Percentiles rank a stretch among this genome's conserved stretches.
phyloP scores from a whole-genome alignment of 2,113 vertebrate species.

The Engystomops pustulosus region DNA sequence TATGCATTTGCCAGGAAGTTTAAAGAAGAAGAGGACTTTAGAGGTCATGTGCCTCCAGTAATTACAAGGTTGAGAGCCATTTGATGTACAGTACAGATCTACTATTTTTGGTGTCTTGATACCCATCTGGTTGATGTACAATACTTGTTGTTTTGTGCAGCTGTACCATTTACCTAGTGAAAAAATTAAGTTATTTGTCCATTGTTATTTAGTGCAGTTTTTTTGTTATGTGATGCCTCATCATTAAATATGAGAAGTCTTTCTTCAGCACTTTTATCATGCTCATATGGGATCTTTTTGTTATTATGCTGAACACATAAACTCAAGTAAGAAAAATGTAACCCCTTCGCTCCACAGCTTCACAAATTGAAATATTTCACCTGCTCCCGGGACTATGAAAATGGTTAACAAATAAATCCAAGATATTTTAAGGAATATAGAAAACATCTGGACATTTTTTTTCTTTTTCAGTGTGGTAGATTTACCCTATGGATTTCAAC shows the following conservation, averaged over 20 bases:
- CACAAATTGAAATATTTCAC: neutral
- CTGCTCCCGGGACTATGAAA: neutral
- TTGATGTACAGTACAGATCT: no score
- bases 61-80: no score
- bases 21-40: no score
- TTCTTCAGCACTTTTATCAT: slow-evolving; percentile 12
- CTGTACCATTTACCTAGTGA: no score
- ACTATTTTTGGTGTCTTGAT: no score
- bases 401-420: slow-evolving; percentile 27
- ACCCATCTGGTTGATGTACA: no score
- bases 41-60: no score
- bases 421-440: neutral
- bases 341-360: neutral
- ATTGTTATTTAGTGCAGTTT: no score
- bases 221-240: neutral
- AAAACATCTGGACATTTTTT: slow-evolving; percentile 38
- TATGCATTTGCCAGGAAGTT: no score
- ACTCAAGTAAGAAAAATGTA: neutral
- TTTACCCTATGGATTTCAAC: slow-evolving; percentile 41
- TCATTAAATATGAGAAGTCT: neutral
- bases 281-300: neutral
- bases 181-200: no score
- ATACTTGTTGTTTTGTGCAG: no score
- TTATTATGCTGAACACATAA: neutral
- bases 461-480: slow-evolving; percentile 8